These are phyloP conservation scores for Entomyzon cyanotis DNA, from an alignment of 2,113 vertebrate species.

Conservation along the genomic window DNA sequence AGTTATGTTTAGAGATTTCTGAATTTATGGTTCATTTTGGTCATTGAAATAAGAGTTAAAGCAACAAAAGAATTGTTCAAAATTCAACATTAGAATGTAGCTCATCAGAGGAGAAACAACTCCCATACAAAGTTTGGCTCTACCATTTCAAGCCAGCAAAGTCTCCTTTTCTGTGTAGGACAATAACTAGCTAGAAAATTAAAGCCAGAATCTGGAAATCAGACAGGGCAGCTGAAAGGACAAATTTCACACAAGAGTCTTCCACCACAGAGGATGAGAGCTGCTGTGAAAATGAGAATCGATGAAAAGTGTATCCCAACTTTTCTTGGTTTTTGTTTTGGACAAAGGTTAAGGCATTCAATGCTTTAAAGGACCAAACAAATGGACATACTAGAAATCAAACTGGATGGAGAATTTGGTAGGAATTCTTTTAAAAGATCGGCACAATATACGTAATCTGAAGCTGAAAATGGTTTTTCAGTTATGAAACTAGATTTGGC, in stretches of 20 bases:
- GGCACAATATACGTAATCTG: background rate
- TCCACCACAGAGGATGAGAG: background rate
- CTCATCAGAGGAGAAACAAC: background rate
- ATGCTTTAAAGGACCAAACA: background rate
- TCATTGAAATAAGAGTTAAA: background rate
- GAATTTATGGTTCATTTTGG: background rate
- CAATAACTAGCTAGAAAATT: background rate
- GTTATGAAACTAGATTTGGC: background rate
- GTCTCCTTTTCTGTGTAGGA: background rate
- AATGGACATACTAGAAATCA: background rate
- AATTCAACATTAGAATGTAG: background rate
- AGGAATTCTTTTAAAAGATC: background rate
- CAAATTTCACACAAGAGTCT: background rate
- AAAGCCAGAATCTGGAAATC: background rate
- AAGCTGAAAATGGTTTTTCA: background rate
- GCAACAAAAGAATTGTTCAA: background rate
- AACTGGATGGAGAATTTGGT: background rate
- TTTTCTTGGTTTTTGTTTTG: background rate
- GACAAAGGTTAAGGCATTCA: background rate
- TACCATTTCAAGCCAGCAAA: background rate
- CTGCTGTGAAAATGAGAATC: background rate
- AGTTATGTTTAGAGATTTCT: background rate
- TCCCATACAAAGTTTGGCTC: background rate
- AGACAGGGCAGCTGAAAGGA: background rate
- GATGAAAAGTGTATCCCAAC: background rate